A percentile compares a stretch with the other conserved stretches of the same genome.
phyloP scores from a whole-genome alignment of 2,113 vertebrate genomes.

The Coptodon bakossiorum region DNA sequence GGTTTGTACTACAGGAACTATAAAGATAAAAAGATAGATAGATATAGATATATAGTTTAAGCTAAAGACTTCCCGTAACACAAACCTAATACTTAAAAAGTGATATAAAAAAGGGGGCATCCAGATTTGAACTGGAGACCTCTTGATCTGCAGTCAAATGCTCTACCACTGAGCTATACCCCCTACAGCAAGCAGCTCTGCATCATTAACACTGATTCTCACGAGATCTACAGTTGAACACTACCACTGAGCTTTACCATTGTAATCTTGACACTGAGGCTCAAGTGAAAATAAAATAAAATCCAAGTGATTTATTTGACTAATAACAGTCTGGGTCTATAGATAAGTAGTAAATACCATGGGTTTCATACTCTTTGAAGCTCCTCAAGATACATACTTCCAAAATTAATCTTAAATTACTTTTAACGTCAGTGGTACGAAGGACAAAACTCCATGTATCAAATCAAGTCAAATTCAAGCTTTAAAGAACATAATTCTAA shows the following conservation, averaged over 20 bases:
- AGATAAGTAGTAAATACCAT: neutral
- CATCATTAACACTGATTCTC: neutral
- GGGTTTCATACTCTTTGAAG: neutral
- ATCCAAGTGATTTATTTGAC: neutral
- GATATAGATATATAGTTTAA: neutral
- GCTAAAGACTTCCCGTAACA: neutral
- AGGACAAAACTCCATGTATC: neutral
- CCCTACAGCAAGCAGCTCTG: neutral
- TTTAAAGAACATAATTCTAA: neutral
- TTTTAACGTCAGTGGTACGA: neutral
- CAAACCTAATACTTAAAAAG: neutral
- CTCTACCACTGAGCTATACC: conserved; percentile 81
- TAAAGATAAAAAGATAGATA: neutral
- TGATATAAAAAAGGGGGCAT: conserved; percentile 59
- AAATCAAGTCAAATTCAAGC: neutral
- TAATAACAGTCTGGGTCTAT: neutral
- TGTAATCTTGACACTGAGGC: neutral
- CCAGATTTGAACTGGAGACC: conserved; percentile 76
- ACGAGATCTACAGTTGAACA: conserved; percentile 66
- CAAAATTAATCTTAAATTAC: neutral
- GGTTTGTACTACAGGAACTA: neutral
- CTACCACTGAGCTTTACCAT: conserved; percentile 80
- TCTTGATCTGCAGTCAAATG: conserved; percentile 81
- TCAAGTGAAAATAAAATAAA: neutral
- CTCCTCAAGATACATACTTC: neutral